Conservation (phyloP, 2,797 vertebrate species). For the Heterohyrax brucei region DNA sequence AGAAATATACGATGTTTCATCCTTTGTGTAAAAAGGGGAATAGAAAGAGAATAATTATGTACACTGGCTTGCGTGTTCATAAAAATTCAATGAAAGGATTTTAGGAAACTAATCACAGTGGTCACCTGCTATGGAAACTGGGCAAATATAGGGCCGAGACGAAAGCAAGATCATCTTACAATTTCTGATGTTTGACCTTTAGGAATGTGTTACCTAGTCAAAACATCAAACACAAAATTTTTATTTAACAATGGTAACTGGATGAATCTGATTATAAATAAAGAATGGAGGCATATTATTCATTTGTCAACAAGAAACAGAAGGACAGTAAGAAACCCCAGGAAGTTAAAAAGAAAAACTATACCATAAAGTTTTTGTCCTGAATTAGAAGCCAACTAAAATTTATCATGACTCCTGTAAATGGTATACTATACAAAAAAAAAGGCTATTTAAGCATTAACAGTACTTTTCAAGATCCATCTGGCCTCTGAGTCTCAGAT, state of each 20-base stretch:
- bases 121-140: neutral
- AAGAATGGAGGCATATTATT: constrained; percentile 52
- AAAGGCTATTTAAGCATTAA: neutral
- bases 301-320: constrained; percentile 2
- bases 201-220: constrained; percentile 21
- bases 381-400: neutral
- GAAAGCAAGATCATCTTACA: neutral
- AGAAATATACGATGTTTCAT: neutral
- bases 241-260: constrained; percentile 36
- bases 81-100: constrained; percentile 53
- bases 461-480: neutral
- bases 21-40: neutral
- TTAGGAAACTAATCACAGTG: constrained; percentile 22
- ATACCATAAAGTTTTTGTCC: neutral
- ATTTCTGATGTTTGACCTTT: neutral
- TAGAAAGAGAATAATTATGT: constrained; percentile 8
- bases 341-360: neutral
- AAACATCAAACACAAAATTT: constrained; percentile 45
- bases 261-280: neutral
- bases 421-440: neutral
- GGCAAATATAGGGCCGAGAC: constrained; percentile 17
- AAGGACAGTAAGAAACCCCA: constrained; percentile 50
- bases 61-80: neutral
- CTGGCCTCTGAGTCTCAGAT: constrained; percentile 14
- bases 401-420: neutral